Evolutionary conservation across 2,113 vertebrate genomes (phyloP), one percentile per base, ranked within the genome.

Genomic region (Serilophus lunatus): DNA sequence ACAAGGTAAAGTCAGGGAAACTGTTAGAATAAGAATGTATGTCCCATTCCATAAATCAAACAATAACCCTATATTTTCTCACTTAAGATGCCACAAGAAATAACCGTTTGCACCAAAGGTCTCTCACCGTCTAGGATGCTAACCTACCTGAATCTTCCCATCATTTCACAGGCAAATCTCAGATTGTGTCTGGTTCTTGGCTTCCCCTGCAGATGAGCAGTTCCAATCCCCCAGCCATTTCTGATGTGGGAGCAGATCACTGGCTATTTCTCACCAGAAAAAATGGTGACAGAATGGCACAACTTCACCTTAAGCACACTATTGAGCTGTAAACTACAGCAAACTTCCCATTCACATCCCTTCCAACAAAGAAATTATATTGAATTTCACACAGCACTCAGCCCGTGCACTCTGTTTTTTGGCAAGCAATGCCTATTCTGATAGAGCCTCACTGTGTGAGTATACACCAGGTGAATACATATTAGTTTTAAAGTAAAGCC

Each of bases 391-490:
- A 57, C 72, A 77, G 22, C 31, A 15, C 44, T 81, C 68, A 69
- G 45, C 29, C 19, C 36, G 12, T 16, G n/a, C 29, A 10, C 18
- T 68, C 54, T 6, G 7, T 26, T 22, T 86, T 86, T 77, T 84
- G 54, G 64, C 74, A 89, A 86, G 16, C 8, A 33, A 9, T 22
- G 6, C 13, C 78, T 15, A 45, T 38, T 66, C 64, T 82, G 77
- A 68, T 45, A 86, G 18, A n/a, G 28, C 40, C n/a, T 84, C 0
- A 0, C 45, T 0, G 0, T 29, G 22, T 61, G 36, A 81, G 36
- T 50, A 57, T 35, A 59, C 29, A 57, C 18, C 3, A 8, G 79
- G 31, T 51, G 40, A 72, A 81, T 64, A 60, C 7, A 29, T 31
- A 54, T 19, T 60, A 20, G 9, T 53, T 80, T 85, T 51, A 47